These are phyloP conservation scores for Dynastes tityus DNA, from an alignment of 2,888 invertebrate species.

Conservation along the genomic window DNA sequence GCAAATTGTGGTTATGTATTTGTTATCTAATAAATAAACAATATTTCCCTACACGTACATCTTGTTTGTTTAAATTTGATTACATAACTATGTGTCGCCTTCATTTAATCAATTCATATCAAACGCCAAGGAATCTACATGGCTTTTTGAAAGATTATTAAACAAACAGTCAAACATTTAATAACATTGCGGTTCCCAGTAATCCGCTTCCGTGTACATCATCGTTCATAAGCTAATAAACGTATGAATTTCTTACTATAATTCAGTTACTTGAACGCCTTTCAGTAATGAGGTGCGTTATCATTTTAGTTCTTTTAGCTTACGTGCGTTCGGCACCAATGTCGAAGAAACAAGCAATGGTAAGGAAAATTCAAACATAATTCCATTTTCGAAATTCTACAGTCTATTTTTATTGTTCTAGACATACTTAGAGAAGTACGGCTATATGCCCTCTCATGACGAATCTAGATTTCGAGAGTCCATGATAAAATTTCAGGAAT, in stretches of 20 bases:
- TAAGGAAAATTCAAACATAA: neutral
- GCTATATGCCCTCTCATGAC: neutral
- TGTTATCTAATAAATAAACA: too few relatives aligned
- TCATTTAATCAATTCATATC: too few relatives aligned
- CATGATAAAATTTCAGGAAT: constrained; percentile 15
- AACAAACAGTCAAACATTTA: too few relatives aligned
- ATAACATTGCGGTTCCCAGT: too few relatives aligned
- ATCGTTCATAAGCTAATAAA: too few relatives aligned
- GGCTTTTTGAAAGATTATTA: too few relatives aligned
- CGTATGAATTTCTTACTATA: neutral
- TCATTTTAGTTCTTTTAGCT: neutral
- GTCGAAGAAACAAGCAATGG: constrained; percentile 11
- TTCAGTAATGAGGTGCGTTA: neutral
- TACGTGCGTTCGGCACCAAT: neutral
- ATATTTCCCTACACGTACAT: too few relatives aligned
- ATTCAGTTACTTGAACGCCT: neutral
- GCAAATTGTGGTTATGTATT: too few relatives aligned
- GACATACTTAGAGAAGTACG: constrained; percentile 26
- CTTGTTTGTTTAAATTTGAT: too few relatives aligned
- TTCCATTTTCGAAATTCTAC: neutral
- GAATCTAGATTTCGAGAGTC: neutral
- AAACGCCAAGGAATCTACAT: too few relatives aligned
- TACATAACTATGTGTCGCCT: too few relatives aligned
- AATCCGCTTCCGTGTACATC: too few relatives aligned
- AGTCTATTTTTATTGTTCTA: neutral